Percentiles rank a stretch among this genome's conserved stretches.
These are phyloP conservation scores for Nicator chloris DNA, from an alignment of 2,113 vertebrate genomes.

Conservation along the genomic window DNA sequence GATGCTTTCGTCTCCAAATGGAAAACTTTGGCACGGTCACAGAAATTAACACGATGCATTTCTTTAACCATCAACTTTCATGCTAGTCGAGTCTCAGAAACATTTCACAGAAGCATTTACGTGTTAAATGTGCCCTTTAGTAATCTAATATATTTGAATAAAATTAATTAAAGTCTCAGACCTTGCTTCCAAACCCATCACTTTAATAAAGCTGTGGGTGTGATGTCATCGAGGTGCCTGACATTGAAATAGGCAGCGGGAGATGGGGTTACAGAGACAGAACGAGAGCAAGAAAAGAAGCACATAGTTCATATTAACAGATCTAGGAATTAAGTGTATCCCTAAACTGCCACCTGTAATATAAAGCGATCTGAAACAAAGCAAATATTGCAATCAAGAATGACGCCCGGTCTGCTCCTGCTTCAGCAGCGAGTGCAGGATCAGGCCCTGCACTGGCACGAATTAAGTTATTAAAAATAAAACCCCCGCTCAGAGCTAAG, in stretches of 20 bases:
- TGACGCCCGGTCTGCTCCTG: neutral
- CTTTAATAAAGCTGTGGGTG: neutral
- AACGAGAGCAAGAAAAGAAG: neutral
- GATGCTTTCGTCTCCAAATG: neutral
- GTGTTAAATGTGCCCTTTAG: neutral
- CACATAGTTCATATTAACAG: fast-evolving
- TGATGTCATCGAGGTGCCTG: neutral
- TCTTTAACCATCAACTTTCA: neutral
- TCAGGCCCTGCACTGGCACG: neutral
- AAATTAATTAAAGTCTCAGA: neutral
- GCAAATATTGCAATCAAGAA: neutral
- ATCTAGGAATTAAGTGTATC: neutral
- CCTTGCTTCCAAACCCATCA: neutral
- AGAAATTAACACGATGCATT: neutral
- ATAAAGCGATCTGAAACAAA: neutral
- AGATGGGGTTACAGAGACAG: neutral
- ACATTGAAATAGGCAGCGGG: neutral
- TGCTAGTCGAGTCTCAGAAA: neutral
- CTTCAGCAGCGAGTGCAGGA: neutral
- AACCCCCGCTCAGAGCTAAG: neutral
- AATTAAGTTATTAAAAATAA: neutral
- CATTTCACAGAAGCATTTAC: neutral
- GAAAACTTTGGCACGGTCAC: neutral
- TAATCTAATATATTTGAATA: neutral
- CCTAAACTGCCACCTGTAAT: neutral